Evolutionary conservation across 2,797 vertebrate genomes (phyloP), one percentile per base, ranked within the genome.

Genomic region (Centroberyx gerrardi): DNA sequence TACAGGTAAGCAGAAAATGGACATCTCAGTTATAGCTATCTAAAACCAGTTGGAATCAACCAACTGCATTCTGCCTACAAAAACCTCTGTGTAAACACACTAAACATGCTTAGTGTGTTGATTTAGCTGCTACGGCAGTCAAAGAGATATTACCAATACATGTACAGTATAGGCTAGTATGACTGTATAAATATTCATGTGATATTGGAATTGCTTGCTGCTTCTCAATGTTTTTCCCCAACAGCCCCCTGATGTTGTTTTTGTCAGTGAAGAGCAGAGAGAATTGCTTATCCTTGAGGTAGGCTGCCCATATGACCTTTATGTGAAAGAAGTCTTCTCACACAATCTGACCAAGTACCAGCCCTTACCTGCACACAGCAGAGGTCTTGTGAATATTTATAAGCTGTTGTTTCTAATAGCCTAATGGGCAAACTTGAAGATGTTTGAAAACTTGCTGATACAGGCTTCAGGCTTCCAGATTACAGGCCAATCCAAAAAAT

Each of bases 1-100:
- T 12, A 62, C 17, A 68, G 64, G 52, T 74, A 54, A 76, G 58
- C 75, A 74, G 48, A 70, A 78, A 81, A 48, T 3, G 0, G 44
- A 60, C 64, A 78, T 63, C 49, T 46, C 29, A 61, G 27, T 13
- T 18, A 40, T 14, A 17, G 56, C 48, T 18, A 63, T 70, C 33
- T 54, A 38, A 38, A 80, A 59, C 13, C 72, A 63, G 48, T 68
- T 69, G 31, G 1, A 63, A 3, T 33, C 22, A 55, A 3, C 33
- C 22, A 55, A 61, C 7, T 55, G 15, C 58, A 54, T 3, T 55
- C 22, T 33, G 40, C 8, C n/a, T 14, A 1, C 52, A 68, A 31
- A 29, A 78, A 69, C 56, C 33, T 14, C 28, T 0, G 69, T 51
- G 9, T 8, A 5, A 13, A 62, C 44, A 46, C 10, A 62, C 48